Evolutionary conservation across 1,140 invertebrate species (phyloP), one percentile per base, ranked within the genome.

Genomic region (Sinella curviseta): DNA sequence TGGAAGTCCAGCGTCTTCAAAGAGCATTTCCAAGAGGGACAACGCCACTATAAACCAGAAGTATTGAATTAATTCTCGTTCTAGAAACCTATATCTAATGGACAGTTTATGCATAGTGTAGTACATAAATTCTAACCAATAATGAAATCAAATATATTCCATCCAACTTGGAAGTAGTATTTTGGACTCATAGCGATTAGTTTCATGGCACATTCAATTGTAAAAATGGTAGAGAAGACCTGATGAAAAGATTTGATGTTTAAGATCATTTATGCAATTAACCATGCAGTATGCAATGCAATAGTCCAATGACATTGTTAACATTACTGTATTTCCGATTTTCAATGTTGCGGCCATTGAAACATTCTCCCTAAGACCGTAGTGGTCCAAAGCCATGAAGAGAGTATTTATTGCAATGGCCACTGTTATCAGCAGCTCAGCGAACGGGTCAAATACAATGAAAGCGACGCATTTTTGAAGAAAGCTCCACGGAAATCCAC

Each of bases 221-320:
- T 96, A 87, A 99, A 99, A 76, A 97, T 99, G 54, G 95, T 95
- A 70, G 97, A 98, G 89, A 99, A 99, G 88, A 99, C 97, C 97
- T 98, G n/a, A 89, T 90, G 89, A 84, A 82, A 82, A 76, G 33
- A 16, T 74, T 3, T 4, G 39, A n/a, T 26, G 12, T 60, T 60
- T 60, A 60, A 60, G 24, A 17, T 60, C 4, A 48, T 8, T 8
- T 17, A 8, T 48, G 39, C 39, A 48, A 8, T 48, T 48, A 48
- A 48, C 39, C 39, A 48, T 4, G 4, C 17, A 48, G 17, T 8
- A 48, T 48, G n/a, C n/a, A n/a, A n/a, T n/a, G n/a, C 17, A 48
- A 48, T 48, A 48, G 4, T 48, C 39, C 39, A 48, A 17, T 48
- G 17, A 48, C 39, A 48, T 48, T 48, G 4, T 57, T 35, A 31